Evolutionary conservation across 1,140 invertebrate species (phyloP).

Genomic region (Drosophila equinoxialis): DNA sequence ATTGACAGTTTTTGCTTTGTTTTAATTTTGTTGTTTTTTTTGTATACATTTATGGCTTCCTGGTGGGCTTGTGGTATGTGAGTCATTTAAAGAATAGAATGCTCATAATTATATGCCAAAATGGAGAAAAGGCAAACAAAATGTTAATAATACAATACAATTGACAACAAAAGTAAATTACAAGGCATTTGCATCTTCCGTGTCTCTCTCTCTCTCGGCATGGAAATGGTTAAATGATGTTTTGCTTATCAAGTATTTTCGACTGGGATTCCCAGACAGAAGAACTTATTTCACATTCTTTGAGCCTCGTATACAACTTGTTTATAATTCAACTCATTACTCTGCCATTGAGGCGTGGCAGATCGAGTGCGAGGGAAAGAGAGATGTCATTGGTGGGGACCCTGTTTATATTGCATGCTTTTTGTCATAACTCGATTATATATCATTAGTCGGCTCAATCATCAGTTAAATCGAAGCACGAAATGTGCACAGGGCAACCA

Average conservation of each 20-base stretch:
- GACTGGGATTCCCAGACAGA: conserved; percentile 46
- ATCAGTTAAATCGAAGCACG: conserved; percentile 54
- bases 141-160: conserved; percentile 12
- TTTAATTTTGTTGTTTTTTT: neutral
- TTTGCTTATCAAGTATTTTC: conserved; percentile 34
- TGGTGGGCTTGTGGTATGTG: conserved; percentile 12
- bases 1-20: conserved; percentile 32
- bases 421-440: conserved; percentile 55
- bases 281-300: conserved; percentile 44
- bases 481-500: conserved; percentile 11
- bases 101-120: conserved; percentile 36
- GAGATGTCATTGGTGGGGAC: conserved; percentile 6
- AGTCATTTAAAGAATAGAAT: conserved; percentile 41
- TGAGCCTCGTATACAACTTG: conserved; percentile 33
- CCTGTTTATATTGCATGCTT: conserved; percentile 47
- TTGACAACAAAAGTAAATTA: conserved; percentile 52
- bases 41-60: conserved; percentile 30
- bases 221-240: conserved; percentile 57
- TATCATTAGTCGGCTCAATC: conserved; percentile 62
- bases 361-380: neutral
- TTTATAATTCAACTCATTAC: conserved; percentile 55
- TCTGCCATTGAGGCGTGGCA: conserved; percentile 46
- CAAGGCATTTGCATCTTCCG: conserved; percentile 51
- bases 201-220: conserved; percentile 17
- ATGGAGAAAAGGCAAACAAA: conserved; percentile 13